Conservation (phyloP, 2,797 vertebrate species). For the Aldrovandia affinis region DNA sequence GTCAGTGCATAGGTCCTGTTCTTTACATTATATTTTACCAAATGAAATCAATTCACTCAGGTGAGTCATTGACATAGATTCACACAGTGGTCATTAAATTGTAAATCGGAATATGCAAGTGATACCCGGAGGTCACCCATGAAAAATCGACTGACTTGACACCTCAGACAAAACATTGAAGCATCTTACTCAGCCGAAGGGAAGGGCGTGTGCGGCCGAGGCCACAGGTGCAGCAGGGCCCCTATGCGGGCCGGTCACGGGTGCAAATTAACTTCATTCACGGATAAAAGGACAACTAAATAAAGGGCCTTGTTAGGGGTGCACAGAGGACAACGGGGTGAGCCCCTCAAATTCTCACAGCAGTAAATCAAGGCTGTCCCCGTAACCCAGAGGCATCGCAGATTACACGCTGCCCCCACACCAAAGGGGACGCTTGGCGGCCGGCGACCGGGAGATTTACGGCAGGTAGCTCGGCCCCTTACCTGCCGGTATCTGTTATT, state of each 20-base stretch:
- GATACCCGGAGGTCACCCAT: not conserved
- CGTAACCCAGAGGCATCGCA: slow-evolving; percentile 20
- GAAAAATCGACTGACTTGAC: too few relatives aligned
- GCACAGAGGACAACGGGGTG: not conserved
- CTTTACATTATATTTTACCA: not conserved
- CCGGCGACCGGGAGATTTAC: slow-evolving; percentile 55
- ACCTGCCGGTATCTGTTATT: slow-evolving; percentile 66
- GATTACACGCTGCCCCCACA: slow-evolving; percentile 46
- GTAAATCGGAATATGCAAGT: not conserved
- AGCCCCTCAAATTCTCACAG: slow-evolving; percentile 46
- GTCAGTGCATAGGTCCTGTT: not conserved
- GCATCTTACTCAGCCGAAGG: not conserved
- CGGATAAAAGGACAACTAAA: slow-evolving; percentile 22
- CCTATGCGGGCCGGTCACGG: not conserved
- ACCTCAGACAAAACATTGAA: not conserved
- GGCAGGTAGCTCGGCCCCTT: slow-evolving; percentile 52
- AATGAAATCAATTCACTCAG: not conserved
- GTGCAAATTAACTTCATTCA: slow-evolving; percentile 27
- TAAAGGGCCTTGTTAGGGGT: slow-evolving; percentile 35
- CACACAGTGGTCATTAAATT: not conserved
- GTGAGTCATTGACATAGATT: not conserved
- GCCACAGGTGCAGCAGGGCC: not conserved
- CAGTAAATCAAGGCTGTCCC: slow-evolving; percentile 37
- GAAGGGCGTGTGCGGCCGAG: not conserved
- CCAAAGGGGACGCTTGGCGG: slow-evolving; percentile 40